Percentiles rank a stretch among this genome's conserved stretches.
Conservation (phyloP, 2,888 invertebrate genomes). For the Phyllotreta cruciferae region DNA sequence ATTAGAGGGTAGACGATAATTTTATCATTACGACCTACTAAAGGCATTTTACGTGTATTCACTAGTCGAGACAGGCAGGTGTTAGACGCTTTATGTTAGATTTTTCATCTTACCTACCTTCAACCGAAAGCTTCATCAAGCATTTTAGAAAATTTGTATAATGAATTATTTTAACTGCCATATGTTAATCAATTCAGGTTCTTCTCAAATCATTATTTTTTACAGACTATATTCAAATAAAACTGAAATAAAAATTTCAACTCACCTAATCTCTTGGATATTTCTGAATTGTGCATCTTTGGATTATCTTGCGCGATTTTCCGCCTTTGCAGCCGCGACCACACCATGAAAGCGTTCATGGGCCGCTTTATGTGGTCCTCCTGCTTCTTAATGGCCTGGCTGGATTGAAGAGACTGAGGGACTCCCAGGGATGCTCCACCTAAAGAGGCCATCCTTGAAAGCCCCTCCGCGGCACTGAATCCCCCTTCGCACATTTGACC, state of each 20-base stretch:
- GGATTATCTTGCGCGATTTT: conserved; percentile 98
- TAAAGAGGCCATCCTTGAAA: conserved; percentile 65
- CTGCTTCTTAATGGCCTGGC: conserved; percentile 68
- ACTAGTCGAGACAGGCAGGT: conserved; percentile 20
- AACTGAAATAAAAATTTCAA: too few species aligned
- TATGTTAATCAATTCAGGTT: too few species aligned
- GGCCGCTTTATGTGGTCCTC: conserved; percentile 94
- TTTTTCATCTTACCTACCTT: background rate
- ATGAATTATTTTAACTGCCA: too few species aligned
- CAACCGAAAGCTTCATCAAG: too few species aligned
- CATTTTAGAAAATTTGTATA: too few species aligned
- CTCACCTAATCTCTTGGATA: conserved; percentile 90
- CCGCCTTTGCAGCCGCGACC: conserved; percentile 90
- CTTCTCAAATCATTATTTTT: too few species aligned
- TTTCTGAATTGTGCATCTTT: conserved; percentile 98
- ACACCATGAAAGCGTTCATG: conserved; percentile 99
- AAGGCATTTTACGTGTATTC: conserved; percentile 23
- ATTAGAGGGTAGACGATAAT: conserved; percentile 45
- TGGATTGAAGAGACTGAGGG: conserved; percentile 62
- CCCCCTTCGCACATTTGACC: conserved; percentile 73
- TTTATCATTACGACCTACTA: conserved; percentile 40
- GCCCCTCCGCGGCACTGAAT: conserved; percentile 69
- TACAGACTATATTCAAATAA: too few species aligned
- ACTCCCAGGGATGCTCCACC: conserved; percentile 67
- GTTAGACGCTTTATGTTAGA: conserved; percentile 3